Percentiles rank a stretch among this genome's conserved stretches.
These are phyloP conservation scores for Cremastinae sp. DNA, from an alignment of 2,888 invertebrate genomes.

Conservation along the genomic window DNA sequence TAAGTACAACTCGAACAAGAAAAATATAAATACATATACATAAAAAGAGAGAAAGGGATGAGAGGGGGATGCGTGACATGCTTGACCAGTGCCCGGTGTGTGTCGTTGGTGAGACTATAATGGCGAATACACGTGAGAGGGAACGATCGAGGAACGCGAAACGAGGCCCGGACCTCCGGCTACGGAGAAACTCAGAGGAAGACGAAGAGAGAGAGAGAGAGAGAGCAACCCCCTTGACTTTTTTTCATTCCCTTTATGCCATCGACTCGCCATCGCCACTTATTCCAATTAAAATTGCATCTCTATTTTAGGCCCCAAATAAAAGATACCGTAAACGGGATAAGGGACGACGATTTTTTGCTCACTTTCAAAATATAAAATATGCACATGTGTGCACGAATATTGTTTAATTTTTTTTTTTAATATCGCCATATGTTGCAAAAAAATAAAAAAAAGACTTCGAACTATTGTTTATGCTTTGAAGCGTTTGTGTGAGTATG, in stretches of 20 bases:
- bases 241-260: conserved; percentile 54
- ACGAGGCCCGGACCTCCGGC: conserved; percentile 41
- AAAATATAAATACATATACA: conserved; percentile 28
- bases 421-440: no score
- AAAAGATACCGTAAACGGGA: conserved; percentile 44
- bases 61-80: conserved; percentile 33
- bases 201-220: conserved; percentile 18
- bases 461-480: not conserved
- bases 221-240: conserved; percentile 28
- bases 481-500: not conserved
- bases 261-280: conserved; percentile 60
- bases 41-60: conserved; percentile 4
- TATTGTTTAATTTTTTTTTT: no score
- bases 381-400: not conserved
- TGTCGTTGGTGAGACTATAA: conserved; percentile 56
- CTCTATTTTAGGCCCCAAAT: conserved; percentile 67
- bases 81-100: conserved; percentile 47
- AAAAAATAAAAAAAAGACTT: not conserved
- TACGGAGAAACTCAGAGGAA: conserved; percentile 4
- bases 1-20: conserved; percentile 67
- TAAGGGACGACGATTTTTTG: no score
- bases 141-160: conserved; percentile 62
- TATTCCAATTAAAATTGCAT: conserved; percentile 72
- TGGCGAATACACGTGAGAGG: conserved; percentile 52
- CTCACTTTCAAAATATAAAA: conserved; percentile 4